Conservation (phyloP, 2,113 vertebrate genomes). For the Phocoena phocoena region DNA sequence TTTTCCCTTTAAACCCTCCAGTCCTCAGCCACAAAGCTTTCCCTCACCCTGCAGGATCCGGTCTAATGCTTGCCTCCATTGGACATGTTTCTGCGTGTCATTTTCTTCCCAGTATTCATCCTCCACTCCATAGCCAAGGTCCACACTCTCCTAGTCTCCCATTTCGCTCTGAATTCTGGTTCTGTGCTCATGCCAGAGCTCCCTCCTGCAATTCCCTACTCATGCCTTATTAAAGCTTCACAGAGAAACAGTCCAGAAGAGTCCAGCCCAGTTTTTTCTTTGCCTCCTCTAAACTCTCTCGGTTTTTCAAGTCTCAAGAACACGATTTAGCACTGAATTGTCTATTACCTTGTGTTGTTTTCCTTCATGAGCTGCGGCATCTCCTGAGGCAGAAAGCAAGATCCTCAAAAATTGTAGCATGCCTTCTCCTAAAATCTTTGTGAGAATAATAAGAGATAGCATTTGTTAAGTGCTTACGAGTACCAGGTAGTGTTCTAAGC, state of each 20-base stretch:
- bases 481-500: neutral
- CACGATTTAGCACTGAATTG: neutral
- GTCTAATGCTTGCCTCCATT: neutral
- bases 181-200: neutral
- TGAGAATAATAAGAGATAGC: neutral
- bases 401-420: slow-evolving; percentile 6
- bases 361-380: neutral
- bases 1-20: neutral
- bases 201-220: neutral
- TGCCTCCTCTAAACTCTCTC: neutral
- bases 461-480: slow-evolving; percentile 10
- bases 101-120: neutral
- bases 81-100: neutral
- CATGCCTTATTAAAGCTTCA: neutral
- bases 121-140: neutral
- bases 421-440: neutral
- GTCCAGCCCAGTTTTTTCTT: neutral
- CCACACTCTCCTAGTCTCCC: neutral
- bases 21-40: neutral
- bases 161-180: neutral
- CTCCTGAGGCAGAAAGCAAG: neutral
- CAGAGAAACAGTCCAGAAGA: neutral
- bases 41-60: fast-evolving
- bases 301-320: neutral
- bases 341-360: neutral